A percentile compares a stretch with the other conserved stretches of the same genome.
These are phyloP conservation scores for Microtus ochrogaster DNA, from an alignment of 2,113 vertebrate genomes.

Conservation along the genomic window DNA sequence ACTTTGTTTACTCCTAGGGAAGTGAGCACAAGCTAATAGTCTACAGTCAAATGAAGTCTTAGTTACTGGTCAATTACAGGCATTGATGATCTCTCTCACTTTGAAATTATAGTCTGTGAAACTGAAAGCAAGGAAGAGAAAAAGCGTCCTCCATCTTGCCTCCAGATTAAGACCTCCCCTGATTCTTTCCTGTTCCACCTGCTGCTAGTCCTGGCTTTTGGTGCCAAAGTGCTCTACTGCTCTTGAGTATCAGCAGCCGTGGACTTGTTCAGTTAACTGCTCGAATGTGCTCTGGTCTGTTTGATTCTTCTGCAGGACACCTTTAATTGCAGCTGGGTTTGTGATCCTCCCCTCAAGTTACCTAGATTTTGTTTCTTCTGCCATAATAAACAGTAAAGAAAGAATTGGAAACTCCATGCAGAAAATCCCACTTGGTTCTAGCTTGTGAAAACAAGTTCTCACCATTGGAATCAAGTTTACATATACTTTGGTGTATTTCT, in stretches of 20 bases:
- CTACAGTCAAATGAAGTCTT: neutral
- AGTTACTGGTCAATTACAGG: neutral
- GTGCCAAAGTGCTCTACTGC: neutral
- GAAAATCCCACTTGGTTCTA: conserved; percentile 19
- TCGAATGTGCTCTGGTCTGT: neutral
- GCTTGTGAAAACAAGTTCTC: neutral
- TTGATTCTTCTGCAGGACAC: neutral
- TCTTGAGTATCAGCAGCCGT: neutral
- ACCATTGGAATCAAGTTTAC: neutral
- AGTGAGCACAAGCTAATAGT: neutral
- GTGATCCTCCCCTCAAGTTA: neutral
- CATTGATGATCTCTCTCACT: neutral
- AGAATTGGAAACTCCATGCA: neutral
- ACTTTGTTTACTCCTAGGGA: neutral
- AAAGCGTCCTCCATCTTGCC: neutral
- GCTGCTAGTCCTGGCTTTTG: neutral
- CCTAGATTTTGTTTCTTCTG: neutral
- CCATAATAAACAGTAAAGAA: neutral
- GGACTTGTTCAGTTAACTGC: neutral
- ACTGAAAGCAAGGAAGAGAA: neutral
- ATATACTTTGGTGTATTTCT: neutral
- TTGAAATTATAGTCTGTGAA: conserved; percentile 24
- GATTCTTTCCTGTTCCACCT: neutral
- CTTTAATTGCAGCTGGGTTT: neutral
- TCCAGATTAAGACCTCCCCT: neutral